Evolutionary conservation across 2,888 invertebrate species (phyloP), one percentile per base, ranked within the genome.

Genomic region (Callyntrura guangdongensis): DNA sequence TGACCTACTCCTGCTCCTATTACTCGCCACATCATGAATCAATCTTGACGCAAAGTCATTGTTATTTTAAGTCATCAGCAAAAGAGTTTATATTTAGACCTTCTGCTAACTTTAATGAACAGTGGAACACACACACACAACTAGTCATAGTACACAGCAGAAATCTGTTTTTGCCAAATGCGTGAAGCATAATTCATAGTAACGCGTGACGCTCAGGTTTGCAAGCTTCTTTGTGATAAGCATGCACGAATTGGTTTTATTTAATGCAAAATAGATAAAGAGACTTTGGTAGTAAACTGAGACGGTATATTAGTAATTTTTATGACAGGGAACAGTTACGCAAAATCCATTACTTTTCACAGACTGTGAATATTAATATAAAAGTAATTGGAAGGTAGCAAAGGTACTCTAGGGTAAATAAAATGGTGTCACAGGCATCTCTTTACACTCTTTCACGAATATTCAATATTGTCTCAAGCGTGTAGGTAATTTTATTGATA

Each of bases 121-220:
- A 14, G n/a, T 6, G 72, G 5, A 72, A 72, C 72, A 47, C 11
- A 0, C 12, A 45, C 9, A 72, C 72, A 47, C 11, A 0, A 0
- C 14, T 8, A 36, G 25, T 8, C 47, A 47, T 11, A 47, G 53
- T 53, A 14, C 14, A 53, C 11, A 22, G 77, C 74, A 45, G 49
- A 36, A 36, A 36, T 36, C 36, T 36, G 36, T 72, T 4, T 82
- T 45, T 22, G 49, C 22, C 11, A 61, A 61, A 49, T 69, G 69
- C 69, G 74, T 64, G 64, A 77, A 61, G 12, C 77, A 77, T 77
- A 77, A 85, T 86, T 79, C 81, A 69, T 87, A 53, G 25, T 87
- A 81, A 49, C 56, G 79, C 81, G 81, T 87, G 81, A 87, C 53
- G 22, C 61, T 25, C 27, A 84, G 77, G 25, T 25, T 36, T 14